phyloP scores from a whole-genome alignment of 2,113 vertebrate species.

The Cyanistes caeruleus region DNA sequence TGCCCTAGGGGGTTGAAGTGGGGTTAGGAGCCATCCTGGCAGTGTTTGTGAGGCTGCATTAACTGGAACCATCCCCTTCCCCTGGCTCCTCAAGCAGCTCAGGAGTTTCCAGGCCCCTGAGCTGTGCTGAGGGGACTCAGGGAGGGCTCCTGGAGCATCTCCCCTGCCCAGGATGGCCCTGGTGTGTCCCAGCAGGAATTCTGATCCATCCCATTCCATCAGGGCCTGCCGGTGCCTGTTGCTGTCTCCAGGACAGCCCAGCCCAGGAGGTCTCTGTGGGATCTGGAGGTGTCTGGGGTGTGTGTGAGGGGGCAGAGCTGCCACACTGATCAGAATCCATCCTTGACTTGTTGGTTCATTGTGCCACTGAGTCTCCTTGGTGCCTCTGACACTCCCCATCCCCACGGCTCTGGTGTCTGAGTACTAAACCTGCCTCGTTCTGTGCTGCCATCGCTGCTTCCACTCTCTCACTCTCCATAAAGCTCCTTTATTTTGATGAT shows the following conservation, averaged over 20 bases:
- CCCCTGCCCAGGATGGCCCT: background rate
- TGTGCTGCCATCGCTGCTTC: conserved; percentile 69
- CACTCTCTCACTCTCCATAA: conserved; percentile 58
- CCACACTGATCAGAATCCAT: background rate
- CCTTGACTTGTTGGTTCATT: conserved; percentile 41
- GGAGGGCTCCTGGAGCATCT: background rate
- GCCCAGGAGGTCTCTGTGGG: background rate
- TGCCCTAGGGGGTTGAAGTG: background rate
- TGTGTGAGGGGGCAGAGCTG: background rate
- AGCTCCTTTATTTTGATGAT: conserved; percentile 68
- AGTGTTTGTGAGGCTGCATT: background rate
- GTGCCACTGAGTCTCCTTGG: conserved; percentile 1
- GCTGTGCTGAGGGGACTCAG: background rate
- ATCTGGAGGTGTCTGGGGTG: background rate
- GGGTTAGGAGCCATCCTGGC: background rate
- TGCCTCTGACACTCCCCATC: conserved; percentile 58
- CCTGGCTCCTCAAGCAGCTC: background rate
- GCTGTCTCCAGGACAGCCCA: background rate
- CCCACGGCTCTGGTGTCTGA: conserved; percentile 23
- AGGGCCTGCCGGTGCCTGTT: background rate
- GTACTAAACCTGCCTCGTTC: conserved; percentile 62
- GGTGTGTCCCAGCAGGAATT: background rate
- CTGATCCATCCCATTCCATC: background rate
- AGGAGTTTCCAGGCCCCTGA: background rate
- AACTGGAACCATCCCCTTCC: background rate